phyloP scores from a whole-genome alignment of 1,140 invertebrate species.

The Drosophila watanabei region DNA sequence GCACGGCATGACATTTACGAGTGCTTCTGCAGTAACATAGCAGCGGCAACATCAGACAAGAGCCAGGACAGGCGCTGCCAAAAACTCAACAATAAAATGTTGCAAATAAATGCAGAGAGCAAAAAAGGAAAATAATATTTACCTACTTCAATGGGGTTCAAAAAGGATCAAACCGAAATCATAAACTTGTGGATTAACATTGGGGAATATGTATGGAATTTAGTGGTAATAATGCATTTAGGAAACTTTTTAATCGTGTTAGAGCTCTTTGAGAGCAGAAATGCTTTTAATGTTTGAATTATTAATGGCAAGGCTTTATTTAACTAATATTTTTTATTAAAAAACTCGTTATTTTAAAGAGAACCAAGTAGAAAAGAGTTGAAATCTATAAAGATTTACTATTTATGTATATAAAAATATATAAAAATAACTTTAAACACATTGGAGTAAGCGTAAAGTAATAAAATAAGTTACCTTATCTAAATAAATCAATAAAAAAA shows the following conservation, averaged over 20 bases:
- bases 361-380: too few species aligned
- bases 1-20: conserved; percentile 78
- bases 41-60: conserved; percentile 47
- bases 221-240: too few species aligned
- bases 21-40: conserved; percentile 46
- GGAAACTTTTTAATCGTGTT: neutral
- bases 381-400: too few species aligned
- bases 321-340: too few species aligned
- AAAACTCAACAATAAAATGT: conserved; percentile 83
- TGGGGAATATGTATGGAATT: neutral
- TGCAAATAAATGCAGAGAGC: conserved; percentile 65
- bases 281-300: neutral
- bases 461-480: too few species aligned
- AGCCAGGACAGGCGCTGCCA: conserved; percentile 56
- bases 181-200: neutral
- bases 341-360: too few species aligned
- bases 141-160: neutral
- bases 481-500: too few species aligned
- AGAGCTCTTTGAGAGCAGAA: neutral
- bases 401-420: too few species aligned
- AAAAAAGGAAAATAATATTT: conserved; percentile 12
- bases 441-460: too few species aligned
- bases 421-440: too few species aligned
- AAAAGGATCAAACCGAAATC: neutral
- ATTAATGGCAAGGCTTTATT: too few species aligned